Percentiles rank a stretch among this genome's conserved stretches.
Evolutionary conservation across 2,888 invertebrate genomes (phyloP).

Genomic region (Mamestra brassicae): DNA sequence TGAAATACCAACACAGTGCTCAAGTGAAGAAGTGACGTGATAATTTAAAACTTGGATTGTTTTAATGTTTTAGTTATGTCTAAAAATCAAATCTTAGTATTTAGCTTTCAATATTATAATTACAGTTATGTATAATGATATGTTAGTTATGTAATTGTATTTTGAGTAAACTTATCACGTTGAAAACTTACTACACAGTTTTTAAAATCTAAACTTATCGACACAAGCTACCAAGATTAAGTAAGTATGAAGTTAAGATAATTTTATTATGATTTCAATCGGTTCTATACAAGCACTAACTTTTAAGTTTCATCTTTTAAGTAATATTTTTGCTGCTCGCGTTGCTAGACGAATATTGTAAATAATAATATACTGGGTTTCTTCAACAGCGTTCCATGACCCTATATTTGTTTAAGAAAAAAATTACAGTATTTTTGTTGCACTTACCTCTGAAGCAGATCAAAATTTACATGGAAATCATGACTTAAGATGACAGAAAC

Average conservation of each 20-base stretch:
- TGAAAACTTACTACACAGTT: background rate
- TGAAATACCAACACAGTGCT: conserved; percentile 29
- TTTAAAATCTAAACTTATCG: no score
- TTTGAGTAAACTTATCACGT: background rate
- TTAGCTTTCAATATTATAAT: background rate
- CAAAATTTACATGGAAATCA: conserved; percentile 6
- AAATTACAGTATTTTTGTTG: background rate
- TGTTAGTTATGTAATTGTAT: background rate
- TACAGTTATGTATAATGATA: conserved; percentile 2
- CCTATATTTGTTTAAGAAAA: background rate
- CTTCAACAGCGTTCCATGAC: background rate
- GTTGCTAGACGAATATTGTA: background rate
- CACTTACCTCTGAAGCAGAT: conserved; percentile 9
- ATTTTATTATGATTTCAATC: background rate
- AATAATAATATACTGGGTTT: background rate
- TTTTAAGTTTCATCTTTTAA: background rate
- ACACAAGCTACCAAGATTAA: no score
- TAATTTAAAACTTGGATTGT: background rate
- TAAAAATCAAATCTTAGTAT: conserved; percentile 6
- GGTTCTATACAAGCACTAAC: background rate
- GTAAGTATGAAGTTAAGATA: no score
- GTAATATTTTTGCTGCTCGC: background rate
- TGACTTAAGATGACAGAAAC: conserved; percentile 11
- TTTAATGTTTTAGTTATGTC: conserved; percentile 39
- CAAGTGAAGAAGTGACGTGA: conserved; percentile 15